Percentiles rank a stretch among this genome's conserved stretches.
These are phyloP conservation scores for Eira barbara DNA, from an alignment of 2,113 vertebrate genomes.

Conservation along the genomic window DNA sequence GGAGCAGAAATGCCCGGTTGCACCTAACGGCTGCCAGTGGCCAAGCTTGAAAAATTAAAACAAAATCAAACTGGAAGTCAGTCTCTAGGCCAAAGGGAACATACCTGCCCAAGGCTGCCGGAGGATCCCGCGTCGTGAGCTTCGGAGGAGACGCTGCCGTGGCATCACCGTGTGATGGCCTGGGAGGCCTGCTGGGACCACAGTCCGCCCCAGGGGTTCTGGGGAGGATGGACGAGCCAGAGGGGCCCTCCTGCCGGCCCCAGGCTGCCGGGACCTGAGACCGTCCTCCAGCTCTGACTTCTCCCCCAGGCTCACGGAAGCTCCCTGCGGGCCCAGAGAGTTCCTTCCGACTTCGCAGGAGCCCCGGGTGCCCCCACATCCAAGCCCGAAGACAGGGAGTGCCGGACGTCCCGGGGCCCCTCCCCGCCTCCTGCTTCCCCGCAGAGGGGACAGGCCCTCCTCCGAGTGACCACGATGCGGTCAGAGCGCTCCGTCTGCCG, in stretches of 20 bases:
- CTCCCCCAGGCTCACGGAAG: not conserved
- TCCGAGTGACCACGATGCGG: not conserved
- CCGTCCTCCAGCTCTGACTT: not conserved
- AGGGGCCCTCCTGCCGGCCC: too few relatives aligned
- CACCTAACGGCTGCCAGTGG: not conserved
- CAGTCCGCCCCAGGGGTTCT: not conserved
- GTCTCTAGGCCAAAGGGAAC: not conserved
- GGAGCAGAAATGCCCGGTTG: not conserved
- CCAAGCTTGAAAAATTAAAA: not conserved
- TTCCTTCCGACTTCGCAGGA: not conserved
- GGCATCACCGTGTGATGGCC: not conserved
- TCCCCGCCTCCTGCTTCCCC: not conserved
- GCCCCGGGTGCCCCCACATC: not conserved
- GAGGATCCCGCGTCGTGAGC: not conserved
- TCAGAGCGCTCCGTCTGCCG: not conserved
- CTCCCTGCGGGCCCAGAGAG: not conserved
- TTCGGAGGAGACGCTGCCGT: not conserved
- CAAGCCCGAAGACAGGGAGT: not conserved
- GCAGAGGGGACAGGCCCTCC: not conserved
- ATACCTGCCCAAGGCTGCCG: not conserved
- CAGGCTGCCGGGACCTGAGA: not conserved
- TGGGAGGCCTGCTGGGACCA: not conserved
- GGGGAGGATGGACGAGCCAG: not conserved
- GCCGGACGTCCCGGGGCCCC: not conserved
- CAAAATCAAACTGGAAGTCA: not conserved